phyloP scores from a whole-genome alignment of 2,888 invertebrate genomes.

The Strigamia maritima region DNA sequence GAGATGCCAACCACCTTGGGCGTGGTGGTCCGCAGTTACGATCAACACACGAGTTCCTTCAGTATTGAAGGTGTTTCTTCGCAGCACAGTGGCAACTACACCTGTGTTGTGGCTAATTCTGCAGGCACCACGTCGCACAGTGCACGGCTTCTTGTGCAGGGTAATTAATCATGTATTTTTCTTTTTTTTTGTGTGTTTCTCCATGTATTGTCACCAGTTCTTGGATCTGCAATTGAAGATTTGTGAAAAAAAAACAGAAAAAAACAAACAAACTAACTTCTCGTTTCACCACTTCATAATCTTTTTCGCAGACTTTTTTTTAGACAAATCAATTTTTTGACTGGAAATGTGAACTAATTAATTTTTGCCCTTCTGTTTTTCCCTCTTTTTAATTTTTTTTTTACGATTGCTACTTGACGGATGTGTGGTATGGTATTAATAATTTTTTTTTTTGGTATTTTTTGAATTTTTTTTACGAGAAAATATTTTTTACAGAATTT shows the following conservation, averaged over 20 bases:
- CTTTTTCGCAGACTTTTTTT: neutral
- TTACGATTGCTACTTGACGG: slow-evolving; percentile 2
- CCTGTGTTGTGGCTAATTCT: slow-evolving; percentile 46
- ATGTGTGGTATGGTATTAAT: neutral
- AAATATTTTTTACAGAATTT: neutral
- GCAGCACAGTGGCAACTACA: slow-evolving; percentile 47
- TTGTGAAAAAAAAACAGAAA: neutral
- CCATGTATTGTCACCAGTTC: neutral
- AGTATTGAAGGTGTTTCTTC: slow-evolving; percentile 46
- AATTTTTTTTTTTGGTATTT: neutral
- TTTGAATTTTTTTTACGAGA: neutral
- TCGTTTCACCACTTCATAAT: neutral
- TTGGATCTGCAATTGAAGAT: slow-evolving; percentile 18
- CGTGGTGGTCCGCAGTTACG: slow-evolving; percentile 45
- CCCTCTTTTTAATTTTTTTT: neutral
- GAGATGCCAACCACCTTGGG: slow-evolving; percentile 40
- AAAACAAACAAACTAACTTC: too few relatives aligned
- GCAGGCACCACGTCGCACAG: slow-evolving; percentile 46
- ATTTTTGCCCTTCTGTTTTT: neutral
- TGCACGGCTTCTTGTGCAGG: slow-evolving; percentile 46
- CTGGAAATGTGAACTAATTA: slow-evolving; percentile 25
- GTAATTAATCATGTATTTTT: slow-evolving; percentile 42
- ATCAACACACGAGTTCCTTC: slow-evolving; percentile 46
- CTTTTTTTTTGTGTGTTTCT: neutral
- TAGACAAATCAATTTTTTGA: neutral